Percentiles rank a stretch among this genome's conserved stretches.
phyloP scores from a whole-genome alignment of 2,797 vertebrate genomes.

The Muraenolepis orangiensis region DNA sequence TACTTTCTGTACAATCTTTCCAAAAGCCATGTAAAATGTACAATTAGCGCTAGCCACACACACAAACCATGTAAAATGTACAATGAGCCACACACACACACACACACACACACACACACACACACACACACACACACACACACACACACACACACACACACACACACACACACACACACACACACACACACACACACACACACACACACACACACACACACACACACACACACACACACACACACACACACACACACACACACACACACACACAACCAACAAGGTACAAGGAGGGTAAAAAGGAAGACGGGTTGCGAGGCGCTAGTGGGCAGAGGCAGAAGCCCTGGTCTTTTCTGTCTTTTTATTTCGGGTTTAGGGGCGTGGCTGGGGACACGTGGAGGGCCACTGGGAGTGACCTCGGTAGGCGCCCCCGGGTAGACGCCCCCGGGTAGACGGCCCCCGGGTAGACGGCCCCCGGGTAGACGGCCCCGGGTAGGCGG shows the following conservation, averaged over 20 bases:
- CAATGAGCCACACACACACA: background rate
- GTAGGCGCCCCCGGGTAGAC: conserved; percentile 42
- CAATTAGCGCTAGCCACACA: conserved; percentile 1
- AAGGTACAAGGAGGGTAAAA: background rate
- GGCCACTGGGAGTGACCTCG: conserved; percentile 32
- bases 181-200: too few species aligned
- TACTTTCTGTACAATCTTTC: background rate
- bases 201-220: too few species aligned
- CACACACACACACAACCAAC: conserved; percentile 17
- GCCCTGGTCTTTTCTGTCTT: background rate
- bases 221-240: too few species aligned
- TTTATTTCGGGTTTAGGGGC: too few species aligned
- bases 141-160: too few species aligned
- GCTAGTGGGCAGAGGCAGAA: background rate
- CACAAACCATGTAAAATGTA: background rate
- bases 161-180: too few species aligned
- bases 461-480: too few species aligned
- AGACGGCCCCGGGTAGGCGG: too few species aligned
- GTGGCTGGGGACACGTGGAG: conserved; percentile 9
- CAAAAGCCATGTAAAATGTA: background rate
- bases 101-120: background rate
- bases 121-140: too few species aligned
- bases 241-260: too few species aligned
- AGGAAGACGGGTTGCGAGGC: background rate
- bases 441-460: too few species aligned